Conservation (phyloP, 2,797 vertebrate genomes). For the Psittacula echo region DNA sequence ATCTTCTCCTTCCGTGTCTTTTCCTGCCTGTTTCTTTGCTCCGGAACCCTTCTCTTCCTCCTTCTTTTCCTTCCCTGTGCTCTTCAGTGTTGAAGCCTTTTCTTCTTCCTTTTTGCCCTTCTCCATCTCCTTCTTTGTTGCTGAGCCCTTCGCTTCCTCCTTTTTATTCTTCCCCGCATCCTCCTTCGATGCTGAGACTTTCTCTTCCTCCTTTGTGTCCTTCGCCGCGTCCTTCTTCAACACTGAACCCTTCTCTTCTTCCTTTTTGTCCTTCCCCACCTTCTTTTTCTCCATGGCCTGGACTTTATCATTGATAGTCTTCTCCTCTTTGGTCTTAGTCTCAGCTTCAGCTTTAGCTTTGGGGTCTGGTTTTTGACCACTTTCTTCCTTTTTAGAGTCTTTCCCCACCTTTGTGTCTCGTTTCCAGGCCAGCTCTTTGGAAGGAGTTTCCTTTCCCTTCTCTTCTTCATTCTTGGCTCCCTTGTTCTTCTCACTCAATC, state of each 20-base stretch:
- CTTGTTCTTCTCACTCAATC: conserved; percentile 53
- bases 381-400: conserved; percentile 79
- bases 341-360: conserved; percentile 74
- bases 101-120: neutral
- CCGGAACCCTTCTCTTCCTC: neutral
- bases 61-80: neutral
- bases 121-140: neutral
- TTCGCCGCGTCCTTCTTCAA: neutral
- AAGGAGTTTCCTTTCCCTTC: conserved; percentile 55
- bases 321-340: conserved; percentile 78
- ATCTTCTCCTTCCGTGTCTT: neutral
- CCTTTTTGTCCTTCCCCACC: conserved; percentile 59
- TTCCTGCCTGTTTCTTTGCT: neutral
- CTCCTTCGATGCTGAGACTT: neutral
- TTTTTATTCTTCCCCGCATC: conserved; percentile 15
- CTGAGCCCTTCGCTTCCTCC: conserved; percentile 48
- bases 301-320: conserved; percentile 72
- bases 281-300: conserved; percentile 78
- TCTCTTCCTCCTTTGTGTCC: conserved; percentile 62
- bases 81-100: conserved; percentile 44
- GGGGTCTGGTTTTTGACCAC: conserved; percentile 37
- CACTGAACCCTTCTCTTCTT: conserved; percentile 44
- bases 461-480: conserved; percentile 69
- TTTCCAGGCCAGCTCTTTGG: conserved; percentile 46
- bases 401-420: conserved; percentile 65